Percentiles rank a stretch among this genome's conserved stretches.
These are phyloP conservation scores for Nannospalax galili DNA, from an alignment of 2,113 vertebrate species.

Conservation along the genomic window DNA sequence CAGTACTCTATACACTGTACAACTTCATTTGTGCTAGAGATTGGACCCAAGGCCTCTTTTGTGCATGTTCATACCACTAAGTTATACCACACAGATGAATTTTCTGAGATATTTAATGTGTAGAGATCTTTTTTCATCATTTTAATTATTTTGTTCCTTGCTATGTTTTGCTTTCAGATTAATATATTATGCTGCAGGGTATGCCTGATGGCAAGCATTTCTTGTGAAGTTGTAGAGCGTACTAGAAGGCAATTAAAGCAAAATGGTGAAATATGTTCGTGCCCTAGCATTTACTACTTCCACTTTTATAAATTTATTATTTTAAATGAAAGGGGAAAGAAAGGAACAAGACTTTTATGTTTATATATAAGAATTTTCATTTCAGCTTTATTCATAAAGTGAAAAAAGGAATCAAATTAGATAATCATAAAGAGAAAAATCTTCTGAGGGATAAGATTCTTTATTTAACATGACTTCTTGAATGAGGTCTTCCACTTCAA, in stretches of 20 bases:
- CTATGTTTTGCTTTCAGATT: background rate
- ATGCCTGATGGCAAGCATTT: constrained; percentile 7
- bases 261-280: constrained; percentile 41
- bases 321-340: background rate
- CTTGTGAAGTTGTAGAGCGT: constrained; percentile 48
- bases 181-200: background rate
- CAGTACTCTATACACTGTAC: background rate
- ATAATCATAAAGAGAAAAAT: background rate
- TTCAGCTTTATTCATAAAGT: constrained; percentile 11
- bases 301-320: constrained; percentile 51
- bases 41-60: background rate
- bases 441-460: background rate
- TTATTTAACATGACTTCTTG: constrained; percentile 7
- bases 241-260: constrained; percentile 45
- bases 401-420: constrained; percentile 12
- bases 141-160: constrained; percentile 20
- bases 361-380: constrained; percentile 15
- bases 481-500: background rate
- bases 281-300: constrained; percentile 18
- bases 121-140: background rate
- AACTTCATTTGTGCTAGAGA: background rate
- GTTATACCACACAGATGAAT: background rate
- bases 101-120: background rate
- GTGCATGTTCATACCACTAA: background rate
- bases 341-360: background rate